Conservation (phyloP, 30 jellyfish, hydroid and myxozoan species). For the Hydractinia echinata region DNA sequence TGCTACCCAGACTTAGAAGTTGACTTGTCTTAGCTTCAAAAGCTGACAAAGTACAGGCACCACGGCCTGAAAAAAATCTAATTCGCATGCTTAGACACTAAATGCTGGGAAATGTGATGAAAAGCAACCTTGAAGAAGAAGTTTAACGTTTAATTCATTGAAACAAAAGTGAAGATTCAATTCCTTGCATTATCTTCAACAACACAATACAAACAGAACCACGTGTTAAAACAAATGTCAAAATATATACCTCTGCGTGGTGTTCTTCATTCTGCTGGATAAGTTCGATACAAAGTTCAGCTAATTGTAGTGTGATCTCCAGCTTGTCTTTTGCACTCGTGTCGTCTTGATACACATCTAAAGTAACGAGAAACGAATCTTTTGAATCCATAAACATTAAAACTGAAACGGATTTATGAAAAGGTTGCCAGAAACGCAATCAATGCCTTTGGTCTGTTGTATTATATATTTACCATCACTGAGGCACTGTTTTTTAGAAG, state of each 20-base stretch:
- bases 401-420: neutral
- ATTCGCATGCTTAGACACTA: no score
- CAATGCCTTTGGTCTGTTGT: neutral
- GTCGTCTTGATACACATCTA: slow-evolving; percentile 32
- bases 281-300: slow-evolving; percentile 85
- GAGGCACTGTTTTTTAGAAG: no score
- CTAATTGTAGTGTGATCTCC: slow-evolving; percentile 70
- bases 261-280: slow-evolving; percentile 92
- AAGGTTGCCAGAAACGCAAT: neutral
- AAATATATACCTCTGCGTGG: slow-evolving; percentile 59
- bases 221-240: no score
- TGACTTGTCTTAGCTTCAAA: no score
- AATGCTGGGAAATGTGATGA: no score
- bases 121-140: no score
- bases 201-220: neutral
- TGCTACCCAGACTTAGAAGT: no score
- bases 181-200: neutral
- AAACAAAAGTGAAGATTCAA: neutral
- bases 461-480: neutral
- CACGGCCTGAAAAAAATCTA: no score
- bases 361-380: neutral
- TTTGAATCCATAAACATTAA: neutral
- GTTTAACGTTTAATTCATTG: neutral
- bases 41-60: no score
- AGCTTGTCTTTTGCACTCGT: slow-evolving; percentile 60